Evolutionary conservation across 2,797 vertebrate species (phyloP), one percentile per base, ranked within the genome.

Genomic region (Cossypha polioptera): DNA sequence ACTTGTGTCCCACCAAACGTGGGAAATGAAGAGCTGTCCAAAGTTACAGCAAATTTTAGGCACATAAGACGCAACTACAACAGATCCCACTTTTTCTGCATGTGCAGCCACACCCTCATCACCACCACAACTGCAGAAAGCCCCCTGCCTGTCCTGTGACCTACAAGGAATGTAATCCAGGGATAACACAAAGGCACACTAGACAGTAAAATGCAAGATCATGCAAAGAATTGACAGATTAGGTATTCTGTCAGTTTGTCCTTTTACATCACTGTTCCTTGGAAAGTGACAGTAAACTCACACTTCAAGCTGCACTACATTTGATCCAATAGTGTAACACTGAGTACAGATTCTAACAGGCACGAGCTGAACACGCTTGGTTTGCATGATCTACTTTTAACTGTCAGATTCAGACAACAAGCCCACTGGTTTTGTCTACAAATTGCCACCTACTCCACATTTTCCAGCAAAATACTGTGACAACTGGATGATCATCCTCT

Each of bases 401-500:
- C 40, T 69, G 67, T 54, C 67, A 91, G 19, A 94, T 61, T 72
- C 85, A 91, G 87, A 71, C 74, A 92, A 92, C 57, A 92, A 94
- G 21, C 72, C 72, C 78, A 63, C 57, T 67, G 35, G 72, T 80
- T 91, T 74, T 86, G 81, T 80, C 87, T 67, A 86, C 72, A 85
- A 92, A 77, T 31, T 89, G 81, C 36, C 68, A 73, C 48, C 62
- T 69, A 59, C 57, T 93, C 75, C 71, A 61, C 50, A 47, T 67
- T 81, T 59, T 61, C 63, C 88, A 86, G 61, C 68, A 94, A 83
- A 40, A 71, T 38, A 83, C 62, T 57, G 40, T 59, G 59, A 94
- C 86, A 87, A 89, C 78, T 57, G 75, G 35, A 74, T 87, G 57
- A 83, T 61, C 69, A 67, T 31, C 21, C 18, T 74, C 75, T 40